phyloP scores from a whole-genome alignment of 2,888 invertebrate genomes.

The Ophion ellenae region DNA sequence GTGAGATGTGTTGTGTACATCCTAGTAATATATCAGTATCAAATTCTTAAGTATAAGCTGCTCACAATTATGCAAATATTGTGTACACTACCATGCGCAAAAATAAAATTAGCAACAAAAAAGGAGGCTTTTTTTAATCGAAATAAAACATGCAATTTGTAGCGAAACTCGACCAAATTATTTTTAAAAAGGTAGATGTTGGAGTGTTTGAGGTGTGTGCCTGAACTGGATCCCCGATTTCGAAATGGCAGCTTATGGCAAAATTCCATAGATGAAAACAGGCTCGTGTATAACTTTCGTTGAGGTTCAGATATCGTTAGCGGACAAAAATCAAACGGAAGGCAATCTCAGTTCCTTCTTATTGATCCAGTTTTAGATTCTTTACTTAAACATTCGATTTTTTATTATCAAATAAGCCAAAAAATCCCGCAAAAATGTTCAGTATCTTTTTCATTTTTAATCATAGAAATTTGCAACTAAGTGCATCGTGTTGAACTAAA shows the following conservation, averaged over 20 bases:
- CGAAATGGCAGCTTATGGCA: neutral
- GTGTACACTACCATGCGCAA: too few relatives aligned
- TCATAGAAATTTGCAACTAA: too few relatives aligned
- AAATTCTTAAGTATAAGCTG: neutral
- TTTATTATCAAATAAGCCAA: neutral
- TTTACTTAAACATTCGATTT: neutral
- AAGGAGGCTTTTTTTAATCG: neutral
- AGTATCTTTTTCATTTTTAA: too few relatives aligned
- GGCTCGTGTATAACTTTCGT: neutral
- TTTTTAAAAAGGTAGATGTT: neutral
- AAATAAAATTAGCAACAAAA: too few relatives aligned
- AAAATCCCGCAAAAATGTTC: neutral
- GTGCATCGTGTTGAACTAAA: too few relatives aligned
- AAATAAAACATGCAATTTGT: neutral
- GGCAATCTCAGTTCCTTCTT: neutral
- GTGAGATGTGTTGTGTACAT: too few relatives aligned
- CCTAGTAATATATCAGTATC: neutral
- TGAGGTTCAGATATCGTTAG: neutral
- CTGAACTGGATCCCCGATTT: neutral
- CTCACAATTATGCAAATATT: slow-evolving; percentile 1
- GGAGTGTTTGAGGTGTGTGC: too few relatives aligned
- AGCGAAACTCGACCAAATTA: neutral
- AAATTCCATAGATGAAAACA: slow-evolving; percentile 2
- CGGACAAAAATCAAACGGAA: neutral
- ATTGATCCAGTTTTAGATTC: neutral